Percentiles rank a stretch among this genome's conserved stretches.
phyloP scores from a whole-genome alignment of 1,140 invertebrate species.

The Pteromalus puparum region DNA sequence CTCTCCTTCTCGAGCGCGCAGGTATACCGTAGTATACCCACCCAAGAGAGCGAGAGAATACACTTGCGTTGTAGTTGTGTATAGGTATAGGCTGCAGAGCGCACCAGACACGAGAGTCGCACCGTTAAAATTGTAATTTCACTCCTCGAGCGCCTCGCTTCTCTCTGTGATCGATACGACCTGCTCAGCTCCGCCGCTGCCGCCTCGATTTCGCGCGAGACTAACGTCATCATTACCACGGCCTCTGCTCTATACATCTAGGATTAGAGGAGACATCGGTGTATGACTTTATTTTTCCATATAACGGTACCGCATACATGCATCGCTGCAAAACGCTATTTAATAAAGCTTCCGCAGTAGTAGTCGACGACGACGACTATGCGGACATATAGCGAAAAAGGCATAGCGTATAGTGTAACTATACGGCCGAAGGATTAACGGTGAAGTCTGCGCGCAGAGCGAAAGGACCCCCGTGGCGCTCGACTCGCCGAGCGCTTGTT shows the following conservation, averaged over 20 bases:
- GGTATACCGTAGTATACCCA: slow-evolving; percentile 12
- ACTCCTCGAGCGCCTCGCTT: not conserved
- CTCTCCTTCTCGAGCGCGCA: not conserved
- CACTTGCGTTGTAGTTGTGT: not conserved
- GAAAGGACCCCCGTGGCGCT: slow-evolving; percentile 50
- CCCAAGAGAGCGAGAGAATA: not conserved
- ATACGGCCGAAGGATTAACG: slow-evolving; percentile 47
- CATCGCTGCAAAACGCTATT: too few relatives aligned
- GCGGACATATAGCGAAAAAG: not conserved
- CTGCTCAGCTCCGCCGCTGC: not conserved
- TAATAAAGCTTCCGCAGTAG: too few relatives aligned
- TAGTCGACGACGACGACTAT: not conserved
- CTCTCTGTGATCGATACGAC: not conserved
- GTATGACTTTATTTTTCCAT: not conserved
- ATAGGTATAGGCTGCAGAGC: too few relatives aligned
- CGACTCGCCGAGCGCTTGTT: not conserved
- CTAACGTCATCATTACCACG: not conserved
- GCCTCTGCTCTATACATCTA: not conserved
- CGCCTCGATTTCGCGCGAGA: not conserved
- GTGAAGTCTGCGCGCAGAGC: slow-evolving; percentile 31
- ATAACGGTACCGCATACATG: not conserved
- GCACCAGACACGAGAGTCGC: not conserved
- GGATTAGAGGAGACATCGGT: too few relatives aligned
- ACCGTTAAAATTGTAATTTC: slow-evolving; percentile 45
- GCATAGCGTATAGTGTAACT: too few relatives aligned